Evolutionary conservation across 2,797 vertebrate genomes (phyloP).

Genomic region (Margarornis squamiger): DNA sequence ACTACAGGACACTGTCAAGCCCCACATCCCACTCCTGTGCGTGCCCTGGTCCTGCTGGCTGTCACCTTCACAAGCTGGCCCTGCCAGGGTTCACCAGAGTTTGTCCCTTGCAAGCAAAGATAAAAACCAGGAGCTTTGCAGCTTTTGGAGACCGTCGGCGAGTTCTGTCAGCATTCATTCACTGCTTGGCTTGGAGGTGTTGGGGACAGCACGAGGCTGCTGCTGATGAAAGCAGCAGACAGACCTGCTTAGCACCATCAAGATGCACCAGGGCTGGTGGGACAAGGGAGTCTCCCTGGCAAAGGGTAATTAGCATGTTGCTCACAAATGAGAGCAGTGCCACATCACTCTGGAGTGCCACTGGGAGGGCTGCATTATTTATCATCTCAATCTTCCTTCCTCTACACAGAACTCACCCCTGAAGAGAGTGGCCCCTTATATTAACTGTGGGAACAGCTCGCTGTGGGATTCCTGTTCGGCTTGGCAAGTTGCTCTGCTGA

Average conservation of each 20-base stretch:
- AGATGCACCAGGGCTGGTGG: not conserved
- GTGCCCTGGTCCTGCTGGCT: not conserved
- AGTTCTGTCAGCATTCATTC: slow-evolving; percentile 65
- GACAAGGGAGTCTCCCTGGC: not conserved
- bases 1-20: not conserved
- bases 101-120: not conserved
- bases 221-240: slow-evolving; percentile 19
- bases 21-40: not conserved
- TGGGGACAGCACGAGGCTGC: not conserved
- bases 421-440: not conserved
- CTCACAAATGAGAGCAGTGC: not conserved
- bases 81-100: not conserved
- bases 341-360: not conserved
- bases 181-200: slow-evolving; percentile 28
- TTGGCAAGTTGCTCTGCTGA: not conserved
- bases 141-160: not conserved
- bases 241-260: not conserved
- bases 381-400: not conserved
- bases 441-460: not conserved
- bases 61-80: not conserved
- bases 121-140: not conserved
- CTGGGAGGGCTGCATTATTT: not conserved
- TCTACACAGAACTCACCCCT: not conserved
- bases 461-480: not conserved
- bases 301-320: slow-evolving; percentile 26